Evolutionary conservation across 2,888 invertebrate genomes (phyloP).

Genomic region (Athrips mouffetella): DNA sequence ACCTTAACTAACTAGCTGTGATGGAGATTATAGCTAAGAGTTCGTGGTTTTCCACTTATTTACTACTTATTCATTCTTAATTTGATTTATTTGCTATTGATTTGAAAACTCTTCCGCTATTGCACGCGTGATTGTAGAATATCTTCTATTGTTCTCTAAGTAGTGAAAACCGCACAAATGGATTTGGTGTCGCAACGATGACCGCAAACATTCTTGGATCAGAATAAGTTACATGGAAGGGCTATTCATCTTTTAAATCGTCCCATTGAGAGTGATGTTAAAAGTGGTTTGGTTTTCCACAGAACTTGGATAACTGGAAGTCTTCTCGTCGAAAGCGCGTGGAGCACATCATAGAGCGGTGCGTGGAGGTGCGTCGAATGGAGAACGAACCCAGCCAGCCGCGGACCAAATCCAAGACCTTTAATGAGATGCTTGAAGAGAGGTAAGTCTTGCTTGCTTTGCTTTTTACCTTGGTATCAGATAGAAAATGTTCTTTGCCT

Average conservation of each 20-base stretch:
- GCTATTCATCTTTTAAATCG: background rate
- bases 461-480: background rate
- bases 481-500: too few species aligned
- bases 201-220: background rate
- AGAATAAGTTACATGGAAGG: slow-evolving; percentile 7
- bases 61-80: too few species aligned
- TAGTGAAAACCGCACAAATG: slow-evolving; percentile 1
- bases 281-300: slow-evolving; percentile 28
- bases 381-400: slow-evolving; percentile 88
- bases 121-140: background rate
- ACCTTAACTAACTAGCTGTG: too few species aligned
- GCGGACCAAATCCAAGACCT: slow-evolving; percentile 90
- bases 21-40: too few species aligned
- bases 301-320: slow-evolving; percentile 97
- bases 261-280: background rate
- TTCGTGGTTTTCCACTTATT: too few species aligned
- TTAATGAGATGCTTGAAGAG: slow-evolving; percentile 96
- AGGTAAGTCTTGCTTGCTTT: slow-evolving; percentile 73
- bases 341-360: slow-evolving; percentile 92
- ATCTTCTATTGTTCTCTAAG: background rate
- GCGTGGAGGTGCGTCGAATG: slow-evolving; percentile 92
- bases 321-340: slow-evolving; percentile 94
- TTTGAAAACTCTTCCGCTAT: background rate
- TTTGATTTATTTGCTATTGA: background rate
- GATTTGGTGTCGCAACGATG: background rate